Evolutionary conservation across 2,888 invertebrate genomes (phyloP).

Genomic region (Amblyteles armatorius): DNA sequence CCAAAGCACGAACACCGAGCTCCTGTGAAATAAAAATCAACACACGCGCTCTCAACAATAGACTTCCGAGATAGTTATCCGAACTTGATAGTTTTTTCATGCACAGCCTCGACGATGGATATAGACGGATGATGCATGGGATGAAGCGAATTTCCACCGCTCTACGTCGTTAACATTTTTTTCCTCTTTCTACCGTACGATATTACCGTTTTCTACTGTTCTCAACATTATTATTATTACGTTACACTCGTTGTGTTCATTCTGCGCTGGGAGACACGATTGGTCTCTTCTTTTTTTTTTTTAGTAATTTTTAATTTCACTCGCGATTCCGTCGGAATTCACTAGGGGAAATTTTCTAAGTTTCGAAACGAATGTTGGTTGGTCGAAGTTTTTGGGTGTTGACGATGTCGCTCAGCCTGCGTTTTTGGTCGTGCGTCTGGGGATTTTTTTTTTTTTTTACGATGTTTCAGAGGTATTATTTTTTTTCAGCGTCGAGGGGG

Average conservation of each 20-base stretch:
- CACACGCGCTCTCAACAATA: neutral
- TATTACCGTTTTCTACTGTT: neutral
- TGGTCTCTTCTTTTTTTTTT: neutral
- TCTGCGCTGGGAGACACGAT: neutral
- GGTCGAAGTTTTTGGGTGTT: slow-evolving; percentile 7
- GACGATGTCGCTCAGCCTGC: neutral
- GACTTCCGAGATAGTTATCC: neutral
- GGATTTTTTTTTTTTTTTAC: neutral
- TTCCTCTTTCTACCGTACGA: slow-evolving; percentile 10
- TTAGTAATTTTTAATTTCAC: neutral
- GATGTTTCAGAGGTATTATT: neutral
- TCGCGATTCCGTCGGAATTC: neutral
- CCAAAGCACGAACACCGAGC: no score
- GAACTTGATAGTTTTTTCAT: slow-evolving; percentile 12
- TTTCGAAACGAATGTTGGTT: neutral
- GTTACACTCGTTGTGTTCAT: neutral
- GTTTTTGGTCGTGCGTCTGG: neutral
- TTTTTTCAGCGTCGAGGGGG: slow-evolving; percentile 55
- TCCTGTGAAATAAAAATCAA: neutral
- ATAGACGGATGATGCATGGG: slow-evolving; percentile 31
- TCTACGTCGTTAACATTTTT: slow-evolving; percentile 2
- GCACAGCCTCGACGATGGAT: slow-evolving; percentile 23
- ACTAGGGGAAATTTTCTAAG: neutral
- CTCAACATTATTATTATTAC: neutral
- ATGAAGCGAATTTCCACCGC: neutral